Evolutionary conservation across 2,888 invertebrate species (phyloP).

Genomic region (Galeruca laticollis): DNA sequence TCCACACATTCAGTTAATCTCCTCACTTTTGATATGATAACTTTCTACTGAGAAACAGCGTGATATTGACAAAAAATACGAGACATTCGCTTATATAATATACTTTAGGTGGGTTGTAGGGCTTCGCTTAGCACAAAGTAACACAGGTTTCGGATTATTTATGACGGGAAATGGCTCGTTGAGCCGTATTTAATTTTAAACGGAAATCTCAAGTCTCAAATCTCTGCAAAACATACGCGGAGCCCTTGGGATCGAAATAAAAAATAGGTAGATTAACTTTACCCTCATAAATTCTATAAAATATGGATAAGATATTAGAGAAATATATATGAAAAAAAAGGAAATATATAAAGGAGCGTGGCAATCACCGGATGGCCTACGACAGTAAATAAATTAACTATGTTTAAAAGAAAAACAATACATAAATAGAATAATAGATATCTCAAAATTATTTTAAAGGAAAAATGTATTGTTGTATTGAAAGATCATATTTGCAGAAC

Average conservation of each 20-base stretch:
- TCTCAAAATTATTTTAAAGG: too few relatives aligned
- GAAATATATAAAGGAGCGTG: too few relatives aligned
- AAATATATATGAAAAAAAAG: too few relatives aligned
- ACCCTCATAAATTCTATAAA: neutral
- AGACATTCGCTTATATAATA: conserved; percentile 21
- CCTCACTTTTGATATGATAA: conserved; percentile 42
- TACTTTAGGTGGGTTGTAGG: neutral
- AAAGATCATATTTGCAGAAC: too few relatives aligned
- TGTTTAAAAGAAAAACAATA: too few relatives aligned
- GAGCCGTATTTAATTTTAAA: conserved; percentile 22
- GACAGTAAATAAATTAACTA: too few relatives aligned
- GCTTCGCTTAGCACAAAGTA: conserved; percentile 3
- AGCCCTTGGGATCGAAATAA: neutral
- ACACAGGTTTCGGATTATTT: conserved; percentile 23
- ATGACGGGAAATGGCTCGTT: conserved; percentile 26
- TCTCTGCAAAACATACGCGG: conserved; percentile 6
- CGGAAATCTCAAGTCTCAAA: conserved; percentile 23
- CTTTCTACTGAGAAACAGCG: conserved; percentile 25
- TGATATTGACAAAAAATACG: conserved; percentile 34
- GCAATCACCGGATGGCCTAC: too few relatives aligned
- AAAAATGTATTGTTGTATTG: too few relatives aligned
- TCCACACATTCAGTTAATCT: conserved; percentile 44
- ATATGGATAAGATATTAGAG: neutral
- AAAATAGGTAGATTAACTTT: neutral
- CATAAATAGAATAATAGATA: too few relatives aligned